These are phyloP conservation scores for Lasioglossum pauxillum DNA, from an alignment of 2,888 invertebrate genomes.

Conservation along the genomic window DNA sequence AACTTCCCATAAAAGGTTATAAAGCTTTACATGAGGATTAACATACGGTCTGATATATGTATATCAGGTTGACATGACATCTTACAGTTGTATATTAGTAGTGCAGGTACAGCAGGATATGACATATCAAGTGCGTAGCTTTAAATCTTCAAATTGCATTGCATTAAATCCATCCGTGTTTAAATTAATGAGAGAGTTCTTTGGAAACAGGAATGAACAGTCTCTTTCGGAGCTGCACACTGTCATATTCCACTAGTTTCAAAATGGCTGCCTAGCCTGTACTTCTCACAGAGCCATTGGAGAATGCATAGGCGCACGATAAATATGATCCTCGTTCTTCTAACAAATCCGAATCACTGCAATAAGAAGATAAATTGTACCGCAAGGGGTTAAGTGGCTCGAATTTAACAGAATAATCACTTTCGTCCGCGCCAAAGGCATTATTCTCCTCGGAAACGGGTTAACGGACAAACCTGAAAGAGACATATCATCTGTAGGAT, in stretches of 20 bases:
- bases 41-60: too few species aligned
- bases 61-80: too few species aligned
- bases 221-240: not conserved
- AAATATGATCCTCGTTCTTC: too few species aligned
- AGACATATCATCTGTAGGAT: not conserved
- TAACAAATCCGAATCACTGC: not conserved
- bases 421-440: not conserved
- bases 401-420: not conserved
- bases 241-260: conserved; percentile 1
- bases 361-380: not conserved
- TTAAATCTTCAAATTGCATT: too few species aligned
- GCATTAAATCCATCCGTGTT: not conserved
- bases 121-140: too few species aligned
- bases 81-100: too few species aligned
- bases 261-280: not conserved
- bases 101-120: too few species aligned
- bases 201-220: not conserved
- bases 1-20: too few species aligned
- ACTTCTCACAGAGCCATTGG: not conserved
- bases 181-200: not conserved
- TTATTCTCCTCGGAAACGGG: not conserved
- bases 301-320: not conserved
- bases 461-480: not conserved
- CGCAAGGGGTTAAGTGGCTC: not conserved
- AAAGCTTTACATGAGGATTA: too few species aligned